These are phyloP conservation scores for Candoia aspera DNA, from an alignment of 2,113 vertebrate species.

Conservation along the genomic window DNA sequence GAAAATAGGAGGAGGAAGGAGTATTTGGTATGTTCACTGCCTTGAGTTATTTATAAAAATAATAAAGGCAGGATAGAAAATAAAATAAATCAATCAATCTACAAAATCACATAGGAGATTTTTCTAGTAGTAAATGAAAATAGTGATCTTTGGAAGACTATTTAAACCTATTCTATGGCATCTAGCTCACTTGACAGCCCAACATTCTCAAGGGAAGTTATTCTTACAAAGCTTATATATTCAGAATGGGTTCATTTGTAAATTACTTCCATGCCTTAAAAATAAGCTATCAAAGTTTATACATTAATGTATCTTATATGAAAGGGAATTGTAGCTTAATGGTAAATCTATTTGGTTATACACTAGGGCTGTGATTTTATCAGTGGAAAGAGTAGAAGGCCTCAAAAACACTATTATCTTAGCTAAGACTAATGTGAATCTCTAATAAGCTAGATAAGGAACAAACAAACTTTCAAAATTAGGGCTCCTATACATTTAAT, in stretches of 20 bases:
- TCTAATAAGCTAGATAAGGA: neutral
- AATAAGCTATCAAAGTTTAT: neutral
- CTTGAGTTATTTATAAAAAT: too few relatives aligned
- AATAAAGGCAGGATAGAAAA: too few relatives aligned
- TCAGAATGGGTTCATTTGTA: neutral
- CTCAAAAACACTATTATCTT: neutral
- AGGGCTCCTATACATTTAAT: neutral
- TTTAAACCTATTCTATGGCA: neutral
- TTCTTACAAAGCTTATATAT: neutral
- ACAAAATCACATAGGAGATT: neutral
- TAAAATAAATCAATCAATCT: too few relatives aligned
- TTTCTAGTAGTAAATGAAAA: neutral
- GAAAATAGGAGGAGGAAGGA: too few relatives aligned
- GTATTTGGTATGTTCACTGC: too few relatives aligned
- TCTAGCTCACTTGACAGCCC: neutral
- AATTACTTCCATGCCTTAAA: neutral
- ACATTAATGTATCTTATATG: neutral
- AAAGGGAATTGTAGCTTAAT: neutral
- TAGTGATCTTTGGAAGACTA: neutral
- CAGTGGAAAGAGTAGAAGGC: too few relatives aligned
- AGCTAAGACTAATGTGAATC: neutral
- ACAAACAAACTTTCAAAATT: neutral
- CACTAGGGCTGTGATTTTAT: too few relatives aligned
- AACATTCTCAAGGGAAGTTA: neutral
- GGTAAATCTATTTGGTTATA: neutral